Evolutionary conservation across 2,797 vertebrate species (phyloP), one percentile per base, ranked within the genome.

Genomic region (Taeniopygia guttata): DNA sequence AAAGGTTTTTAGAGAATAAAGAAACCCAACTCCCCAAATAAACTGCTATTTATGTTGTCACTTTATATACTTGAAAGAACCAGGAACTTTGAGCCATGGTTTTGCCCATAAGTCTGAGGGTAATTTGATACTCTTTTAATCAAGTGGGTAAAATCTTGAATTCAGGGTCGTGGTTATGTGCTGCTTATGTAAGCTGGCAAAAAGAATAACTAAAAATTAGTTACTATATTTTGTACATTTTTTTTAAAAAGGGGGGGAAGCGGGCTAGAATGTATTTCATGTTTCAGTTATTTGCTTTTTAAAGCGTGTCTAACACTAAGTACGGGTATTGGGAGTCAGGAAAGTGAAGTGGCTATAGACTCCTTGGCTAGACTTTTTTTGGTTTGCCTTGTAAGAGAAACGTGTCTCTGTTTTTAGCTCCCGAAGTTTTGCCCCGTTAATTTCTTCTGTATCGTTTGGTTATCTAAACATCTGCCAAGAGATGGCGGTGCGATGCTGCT

Each of bases 401-500:
- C 7, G 3, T 3, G 4, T 40, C 26, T 60, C 10, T 58, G 12
- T 38, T 55, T 55, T 1, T 7, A 27, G 82, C 23, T 70, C 64
- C 18, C 56, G 14, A 13, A 10, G 56, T 15, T 46, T n/a, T 21
- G 66, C 36, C 29, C 21, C 12, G 21, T 11, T 3, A 4, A 5
- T 58, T 62, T 66, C 40, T 62, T 69, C 7, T 32, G 12, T 38
- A 1, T 22, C 9, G 18, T 11, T 22, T 5, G 27, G 1, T 8
- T 83, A 96, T 73, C 51, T 70, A 4, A 68, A 4, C 5, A 14
- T 16, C 36, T 49, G 79, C 97, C 97, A 42, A 84, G 93, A 98
- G 97, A 91, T 97, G 98, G 98, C 97, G 96, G 84, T 80, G 91
- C 80, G 34, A 68, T 42, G 91, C 95, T 89, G 83, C 40, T 84